Conservation (phyloP, 37 sponge, comb jelly and placozoan genomes). For the Chondrosia reniformis region DNA sequence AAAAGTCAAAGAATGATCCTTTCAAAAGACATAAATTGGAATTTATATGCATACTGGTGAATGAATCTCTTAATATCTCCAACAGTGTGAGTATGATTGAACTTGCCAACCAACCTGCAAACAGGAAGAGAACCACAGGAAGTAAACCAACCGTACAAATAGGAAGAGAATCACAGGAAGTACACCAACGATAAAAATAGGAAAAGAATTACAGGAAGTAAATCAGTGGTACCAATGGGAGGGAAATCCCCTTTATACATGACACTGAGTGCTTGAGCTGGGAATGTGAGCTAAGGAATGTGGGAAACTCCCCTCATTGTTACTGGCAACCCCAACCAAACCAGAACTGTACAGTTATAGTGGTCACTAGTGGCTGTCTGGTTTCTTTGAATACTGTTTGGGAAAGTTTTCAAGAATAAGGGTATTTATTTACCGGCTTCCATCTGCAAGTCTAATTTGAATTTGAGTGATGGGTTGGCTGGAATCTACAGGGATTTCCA, state of each 20-base stretch:
- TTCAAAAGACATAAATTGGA: no score
- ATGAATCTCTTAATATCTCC: slow-evolving; percentile 87
- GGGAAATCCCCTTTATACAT: no score
- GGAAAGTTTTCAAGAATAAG: not conserved
- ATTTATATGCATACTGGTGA: slow-evolving; percentile 67
- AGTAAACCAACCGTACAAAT: slow-evolving; percentile 46
- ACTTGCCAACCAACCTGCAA: slow-evolving; percentile 71
- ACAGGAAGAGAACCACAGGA: not conserved
- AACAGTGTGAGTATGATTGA: slow-evolving; percentile 92
- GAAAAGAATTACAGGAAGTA: not conserved
- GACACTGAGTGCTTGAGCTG: no score
- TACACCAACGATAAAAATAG: slow-evolving; percentile 49
- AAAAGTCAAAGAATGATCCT: no score
- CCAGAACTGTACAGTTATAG: no score
- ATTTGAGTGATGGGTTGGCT: slow-evolving; percentile 77
- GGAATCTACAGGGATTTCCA: slow-evolving; percentile 51
- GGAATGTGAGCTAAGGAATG: no score
- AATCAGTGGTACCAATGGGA: no score
- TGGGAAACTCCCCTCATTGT: no score
- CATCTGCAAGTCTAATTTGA: slow-evolving; percentile 90
- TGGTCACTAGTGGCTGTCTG: no score
- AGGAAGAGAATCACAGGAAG: not conserved
- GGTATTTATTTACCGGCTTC: slow-evolving; percentile 40
- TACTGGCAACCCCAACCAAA: no score
- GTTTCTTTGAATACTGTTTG: no score